Evolutionary conservation across 2,797 vertebrate species (phyloP), one percentile per base, ranked within the genome.

Genomic region (Delichon dasypus): DNA sequence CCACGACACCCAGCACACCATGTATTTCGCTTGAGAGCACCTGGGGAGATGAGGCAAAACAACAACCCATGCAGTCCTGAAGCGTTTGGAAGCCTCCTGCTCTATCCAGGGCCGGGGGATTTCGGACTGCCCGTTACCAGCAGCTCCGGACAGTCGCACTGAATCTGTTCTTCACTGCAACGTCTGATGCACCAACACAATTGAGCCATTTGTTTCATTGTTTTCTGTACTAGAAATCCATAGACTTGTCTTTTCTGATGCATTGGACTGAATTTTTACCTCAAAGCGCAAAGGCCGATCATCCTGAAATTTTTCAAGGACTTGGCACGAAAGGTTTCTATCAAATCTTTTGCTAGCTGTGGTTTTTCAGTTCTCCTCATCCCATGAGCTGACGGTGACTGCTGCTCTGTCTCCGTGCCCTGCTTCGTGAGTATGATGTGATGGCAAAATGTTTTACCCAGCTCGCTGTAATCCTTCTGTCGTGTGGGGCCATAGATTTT

Each of bases 1-100:
- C 98, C 99, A 99, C 22, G 99, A 99, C 88, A 99, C 99, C 87
- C 99, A 99, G 97, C 99, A 99, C 97, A 99, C 99, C 48, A 99
- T 99, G 99, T 99, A 99, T 98, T 99, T 99, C 91, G 99, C 99
- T 97, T 99, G 98, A 99, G 96, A 97, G 93, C 94, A 65, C 93
- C 94, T 82, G 94, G 96, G 89, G 85, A 92, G 95, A 88, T 51
- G 92, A 95, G 91, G 93, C 93, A 70, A 80, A 77, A 76, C 90
- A 86, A 95, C 95, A 74, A 94, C 89, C 91, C 91, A 22, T 50
- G 90, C 97, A 97, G 96, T 97, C 97, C 97, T 97, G 91, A 95
- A 93, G 94, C 53, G 88, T 94, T 96, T 94, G 72, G 90, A 95
- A 97, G 86, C 95, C 95, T 89, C 51, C 92, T 65, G 73, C 95